Evolutionary conservation across 2,888 invertebrate genomes (phyloP), one percentile per base, ranked within the genome.

Genomic region (Nudaria mundana): DNA sequence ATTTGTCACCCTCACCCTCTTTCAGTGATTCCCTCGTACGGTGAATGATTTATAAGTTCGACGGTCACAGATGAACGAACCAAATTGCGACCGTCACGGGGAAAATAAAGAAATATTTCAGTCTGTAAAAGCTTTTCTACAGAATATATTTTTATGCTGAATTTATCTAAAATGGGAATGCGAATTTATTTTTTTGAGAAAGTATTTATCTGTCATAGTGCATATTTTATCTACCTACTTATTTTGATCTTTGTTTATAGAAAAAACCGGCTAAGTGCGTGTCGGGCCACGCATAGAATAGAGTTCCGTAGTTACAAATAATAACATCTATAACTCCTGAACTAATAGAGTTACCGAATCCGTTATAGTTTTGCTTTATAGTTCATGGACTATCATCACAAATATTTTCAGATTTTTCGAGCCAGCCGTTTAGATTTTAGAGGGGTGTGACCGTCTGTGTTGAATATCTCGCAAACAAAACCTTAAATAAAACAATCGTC

Each of bases 21-120:
- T 18, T 29, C 40, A 40, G 44, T 48, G 46, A 48, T 47, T 49
- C 48, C 42, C 44, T 30, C 33, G n/a, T 26, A 43, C 35, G 43
- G 42, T 57, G 52, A 62, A 63, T 60, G 56, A 65, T 67, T 65
- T 67, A 57, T 54, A 65, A 60, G 66, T 56, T 59, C 59, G 58
- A 42, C 50, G 56, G 56, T 57, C 61, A 32, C 43, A 32, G 44
- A 52, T 40, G 46, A 52, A 48, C 34, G 47, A 52, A 56, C 56
- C 44, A 53, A 62, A 59, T 56, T 57, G 52, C 39, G 48, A 48
- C 48, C 53, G 49, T 38, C 31, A 30, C 39, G 43, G 46, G 44
- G 47, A 55, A 52, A 53, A 54, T 57, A 58, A 56, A 52, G 51
- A 56, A 52, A 59, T 58, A 8, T 41, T 30, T 40, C n/a, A 33